Evolutionary conservation across 2,888 invertebrate genomes (phyloP).

Genomic region (Drosophila leonis): DNA sequence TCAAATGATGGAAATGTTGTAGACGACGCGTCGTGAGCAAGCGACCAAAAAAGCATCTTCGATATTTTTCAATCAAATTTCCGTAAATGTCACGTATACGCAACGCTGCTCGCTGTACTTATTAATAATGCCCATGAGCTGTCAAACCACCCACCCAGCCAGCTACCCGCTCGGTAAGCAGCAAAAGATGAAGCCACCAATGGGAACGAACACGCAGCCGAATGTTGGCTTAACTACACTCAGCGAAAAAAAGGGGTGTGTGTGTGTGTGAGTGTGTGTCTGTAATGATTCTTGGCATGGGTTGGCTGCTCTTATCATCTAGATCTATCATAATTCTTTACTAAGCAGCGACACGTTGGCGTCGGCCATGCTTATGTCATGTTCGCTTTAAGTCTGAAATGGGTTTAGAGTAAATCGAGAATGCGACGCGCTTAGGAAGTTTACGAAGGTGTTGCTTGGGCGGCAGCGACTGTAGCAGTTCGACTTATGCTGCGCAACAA

Average conservation of each 20-base stretch:
- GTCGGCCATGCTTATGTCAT: background rate
- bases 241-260: slow-evolving; percentile 3
- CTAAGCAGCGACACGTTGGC: background rate
- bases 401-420: background rate
- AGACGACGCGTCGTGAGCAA: slow-evolving; percentile 19
- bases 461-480: background rate
- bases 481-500: background rate
- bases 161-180: background rate
- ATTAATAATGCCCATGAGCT: slow-evolving; percentile 65
- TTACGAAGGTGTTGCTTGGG: background rate
- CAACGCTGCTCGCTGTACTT: slow-evolving; percentile 57
- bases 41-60: slow-evolving; percentile 55
- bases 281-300: background rate
- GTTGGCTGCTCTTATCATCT: background rate
- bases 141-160: background rate
- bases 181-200: slow-evolving; percentile 31
- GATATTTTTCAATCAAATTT: slow-evolving; percentile 79
- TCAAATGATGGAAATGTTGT: slow-evolving; percentile 67
- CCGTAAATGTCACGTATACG: slow-evolving; percentile 77
- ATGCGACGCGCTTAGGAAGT: too few species aligned
- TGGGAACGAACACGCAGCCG: slow-evolving; percentile 1
- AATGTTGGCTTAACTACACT: slow-evolving; percentile 31
- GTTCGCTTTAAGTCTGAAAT: slow-evolving; percentile 1
- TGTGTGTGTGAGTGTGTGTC: background rate
- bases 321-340: slow-evolving; percentile 5